Base-by-base conservation (phyloP, 2,797 vertebrate species). In the Etheostoma nigrum region DNA sequence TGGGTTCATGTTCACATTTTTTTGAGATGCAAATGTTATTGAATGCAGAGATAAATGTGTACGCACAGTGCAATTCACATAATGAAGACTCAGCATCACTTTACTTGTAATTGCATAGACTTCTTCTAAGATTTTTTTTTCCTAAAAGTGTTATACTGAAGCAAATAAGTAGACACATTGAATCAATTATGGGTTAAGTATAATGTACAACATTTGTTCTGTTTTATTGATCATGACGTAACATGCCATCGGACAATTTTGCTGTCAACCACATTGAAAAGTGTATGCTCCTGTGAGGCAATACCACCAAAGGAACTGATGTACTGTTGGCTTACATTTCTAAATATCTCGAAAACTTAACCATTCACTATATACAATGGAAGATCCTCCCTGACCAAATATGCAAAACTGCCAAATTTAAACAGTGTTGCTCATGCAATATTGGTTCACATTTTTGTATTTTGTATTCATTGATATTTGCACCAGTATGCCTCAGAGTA, bases 41-140 rank as follows among this genome's bases (percentile, higher is more conserved):
- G 23, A 27, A 25, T 25, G 44, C 5, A 25, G 42, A 44, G 6
- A 57, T 30, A 58, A 47, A 55, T 73, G 48, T 5, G 23, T 53
- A 69, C 49, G 21, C 49, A 48, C 47, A 47, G 36, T 11, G 36
- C 3, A 40, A 40, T 40, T 40, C 36, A 40, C 36, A 40, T 4
- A 64, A 49, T 65, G 21, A 53, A 45, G 40, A 60, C 49, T 57
- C 7, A 48, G 66, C 30, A 55, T 51, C n/a, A 44, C 21, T 60
- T 69, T 12, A 16, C 44, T 36, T 12, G 63, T 58, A 53, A 40
- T 40, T 11, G 36, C 36, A 40, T n/a, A 33, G 47, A n/a, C 21
- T 48, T 40, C 10, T 11, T 48, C 18, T 48, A 48, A 48, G 19
- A 47, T 10, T 40, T 0, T 10, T 40, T 0, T 12, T 40, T 40